A percentile compares a stretch with the other conserved stretches of the same genome.
Conservation (phyloP, 2,113 vertebrate genomes). For the Rhynchomys soricoides region DNA sequence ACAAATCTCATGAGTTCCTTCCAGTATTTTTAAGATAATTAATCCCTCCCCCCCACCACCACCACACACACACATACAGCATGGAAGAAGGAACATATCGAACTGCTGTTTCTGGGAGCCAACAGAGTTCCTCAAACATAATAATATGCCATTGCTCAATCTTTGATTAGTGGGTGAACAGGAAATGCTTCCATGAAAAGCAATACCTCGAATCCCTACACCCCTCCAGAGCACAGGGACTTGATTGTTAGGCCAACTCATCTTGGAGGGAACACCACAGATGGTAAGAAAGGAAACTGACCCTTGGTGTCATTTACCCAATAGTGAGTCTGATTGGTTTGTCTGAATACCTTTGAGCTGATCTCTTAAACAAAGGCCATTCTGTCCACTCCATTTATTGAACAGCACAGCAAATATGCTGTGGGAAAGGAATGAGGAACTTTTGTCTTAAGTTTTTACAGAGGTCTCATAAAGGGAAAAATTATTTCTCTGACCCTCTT, state of each 20-base stretch:
- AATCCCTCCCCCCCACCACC: too few relatives aligned
- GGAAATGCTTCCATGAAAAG: background rate
- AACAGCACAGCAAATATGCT: background rate
- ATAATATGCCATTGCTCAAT: background rate
- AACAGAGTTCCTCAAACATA: background rate
- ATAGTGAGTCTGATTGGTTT: background rate
- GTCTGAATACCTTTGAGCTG: background rate
- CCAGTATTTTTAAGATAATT: background rate
- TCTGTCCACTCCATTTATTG: background rate
- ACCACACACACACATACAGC: background rate
- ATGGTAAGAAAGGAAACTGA: background rate
- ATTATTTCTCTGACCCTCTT: background rate
- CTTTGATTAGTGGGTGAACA: background rate
- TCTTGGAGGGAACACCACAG: background rate
- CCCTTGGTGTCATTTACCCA: too few relatives aligned
- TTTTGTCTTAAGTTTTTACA: background rate
- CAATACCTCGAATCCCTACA: accelerated
- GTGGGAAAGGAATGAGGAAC: background rate
- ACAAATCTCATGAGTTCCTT: background rate
- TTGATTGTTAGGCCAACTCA: background rate
- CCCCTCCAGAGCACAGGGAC: background rate
- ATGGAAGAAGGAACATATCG: background rate
- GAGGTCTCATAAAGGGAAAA: background rate
- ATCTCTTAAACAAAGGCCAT: background rate
- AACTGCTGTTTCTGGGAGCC: background rate